These are phyloP conservation scores for Aurelia aurita DNA, from an alignment of 30 jellyfish, hydroid and myxozoan genomes.

Conservation along the genomic window DNA sequence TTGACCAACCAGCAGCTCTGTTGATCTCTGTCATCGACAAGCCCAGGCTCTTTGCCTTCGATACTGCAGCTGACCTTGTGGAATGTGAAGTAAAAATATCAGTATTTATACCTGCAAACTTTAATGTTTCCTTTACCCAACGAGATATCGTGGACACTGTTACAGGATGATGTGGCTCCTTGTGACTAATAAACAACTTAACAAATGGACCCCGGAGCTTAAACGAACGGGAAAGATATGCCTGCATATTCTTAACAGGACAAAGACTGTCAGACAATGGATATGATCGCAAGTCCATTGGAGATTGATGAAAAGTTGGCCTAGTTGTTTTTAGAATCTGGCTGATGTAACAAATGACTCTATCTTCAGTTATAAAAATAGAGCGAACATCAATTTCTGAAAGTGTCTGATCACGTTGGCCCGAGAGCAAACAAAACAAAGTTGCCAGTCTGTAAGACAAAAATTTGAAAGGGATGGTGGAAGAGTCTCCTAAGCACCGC, in stretches of 20 bases:
- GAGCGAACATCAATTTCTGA: background rate
- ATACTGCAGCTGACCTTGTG: conserved; percentile 25
- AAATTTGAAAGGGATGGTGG: background rate
- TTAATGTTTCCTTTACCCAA: conserved; percentile 12
- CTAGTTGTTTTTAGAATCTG: conserved; percentile 24
- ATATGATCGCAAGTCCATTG: conserved; percentile 21
- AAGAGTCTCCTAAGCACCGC: background rate
- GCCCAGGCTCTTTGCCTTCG: background rate
- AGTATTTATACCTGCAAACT: conserved; percentile 19
- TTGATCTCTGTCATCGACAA: background rate
- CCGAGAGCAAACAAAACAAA: conserved; percentile 10
- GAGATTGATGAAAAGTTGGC: conserved; percentile 41
- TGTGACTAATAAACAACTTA: conserved; percentile 1
- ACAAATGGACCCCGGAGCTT: conserved; percentile 10
- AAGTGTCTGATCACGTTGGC: conserved; percentile 29
- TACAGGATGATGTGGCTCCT: conserved; percentile 14
- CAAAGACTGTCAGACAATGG: conserved; percentile 26
- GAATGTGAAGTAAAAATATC: conserved; percentile 25
- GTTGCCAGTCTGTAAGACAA: background rate
- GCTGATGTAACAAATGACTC: background rate
- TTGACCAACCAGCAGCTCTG: background rate
- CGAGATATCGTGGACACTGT: conserved; percentile 24
- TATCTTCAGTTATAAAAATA: background rate
- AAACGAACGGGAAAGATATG: conserved; percentile 15
- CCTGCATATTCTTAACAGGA: background rate